Conservation (phyloP, 2,888 invertebrate species). For the Acrocyrtus sp. region DNA sequence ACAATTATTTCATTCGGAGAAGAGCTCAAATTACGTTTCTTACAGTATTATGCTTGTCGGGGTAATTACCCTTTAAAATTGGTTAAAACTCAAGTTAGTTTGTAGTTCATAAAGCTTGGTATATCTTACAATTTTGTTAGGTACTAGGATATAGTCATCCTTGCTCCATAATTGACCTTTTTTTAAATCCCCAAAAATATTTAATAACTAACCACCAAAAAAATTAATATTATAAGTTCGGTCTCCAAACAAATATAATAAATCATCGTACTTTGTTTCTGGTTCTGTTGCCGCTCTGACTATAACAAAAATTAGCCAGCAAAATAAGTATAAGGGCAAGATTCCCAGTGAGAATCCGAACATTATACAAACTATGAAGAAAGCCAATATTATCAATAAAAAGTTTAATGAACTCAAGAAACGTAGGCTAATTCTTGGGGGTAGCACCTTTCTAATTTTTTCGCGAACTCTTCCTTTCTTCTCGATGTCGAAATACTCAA, state of each 20-base stretch:
- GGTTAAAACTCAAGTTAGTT: no score
- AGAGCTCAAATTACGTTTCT: no score
- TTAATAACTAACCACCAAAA: no score
- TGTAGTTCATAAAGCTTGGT: no score
- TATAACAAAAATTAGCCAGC: constrained; percentile 18
- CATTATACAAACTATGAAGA: constrained; percentile 11
- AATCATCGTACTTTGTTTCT: constrained; percentile 25
- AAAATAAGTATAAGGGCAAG: neutral
- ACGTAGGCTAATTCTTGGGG: constrained; percentile 69
- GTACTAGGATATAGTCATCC: neutral
- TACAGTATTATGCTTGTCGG: no score
- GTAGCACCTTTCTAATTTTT: constrained; percentile 69
- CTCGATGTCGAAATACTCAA: constrained; percentile 72
- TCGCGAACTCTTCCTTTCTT: constrained; percentile 72
- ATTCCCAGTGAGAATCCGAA: constrained; percentile 10
- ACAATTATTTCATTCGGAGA: no score
- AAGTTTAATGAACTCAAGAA: constrained; percentile 30
- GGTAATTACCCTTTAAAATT: no score
- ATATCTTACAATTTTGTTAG: no score
- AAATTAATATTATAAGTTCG: constrained; percentile 39
- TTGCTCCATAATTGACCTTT: neutral
- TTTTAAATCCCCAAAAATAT: constrained; percentile 24
- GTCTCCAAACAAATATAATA: constrained; percentile 35
- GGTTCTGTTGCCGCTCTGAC: constrained; percentile 38
- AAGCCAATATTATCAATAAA: constrained; percentile 13